These are phyloP conservation scores for Eleginops maclovinus DNA, from an alignment of 2,113 vertebrate species.

Conservation along the genomic window DNA sequence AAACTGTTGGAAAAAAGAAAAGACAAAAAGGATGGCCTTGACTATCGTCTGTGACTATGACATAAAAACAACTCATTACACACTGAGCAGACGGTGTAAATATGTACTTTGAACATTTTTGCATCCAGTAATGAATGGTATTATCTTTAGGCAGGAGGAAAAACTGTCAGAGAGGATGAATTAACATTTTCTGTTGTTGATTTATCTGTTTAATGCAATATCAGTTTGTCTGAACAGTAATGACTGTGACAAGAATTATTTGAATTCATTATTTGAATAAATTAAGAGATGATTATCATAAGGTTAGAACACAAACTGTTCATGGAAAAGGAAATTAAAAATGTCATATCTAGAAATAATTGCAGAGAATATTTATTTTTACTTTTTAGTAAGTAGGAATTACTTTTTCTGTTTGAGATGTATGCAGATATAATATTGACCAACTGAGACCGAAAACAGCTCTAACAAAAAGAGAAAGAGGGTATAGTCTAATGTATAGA, in stretches of 20 bases:
- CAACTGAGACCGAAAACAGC: background rate
- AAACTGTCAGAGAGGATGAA: constrained; percentile 27
- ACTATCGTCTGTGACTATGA: constrained; percentile 51
- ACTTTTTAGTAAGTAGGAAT: background rate
- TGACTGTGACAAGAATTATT: constrained; percentile 46
- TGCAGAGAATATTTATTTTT: constrained; percentile 42
- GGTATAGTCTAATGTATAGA: background rate
- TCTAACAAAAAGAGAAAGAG: background rate
- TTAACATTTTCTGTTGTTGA: constrained; percentile 64
- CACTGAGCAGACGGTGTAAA: constrained; percentile 39
- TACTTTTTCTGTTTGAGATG: no score
- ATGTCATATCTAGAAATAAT: constrained; percentile 46
- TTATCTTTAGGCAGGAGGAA: constrained; percentile 53
- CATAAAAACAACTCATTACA: constrained; percentile 58
- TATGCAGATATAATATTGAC: no score
- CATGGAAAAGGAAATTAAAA: constrained; percentile 52
- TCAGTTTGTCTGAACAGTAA: constrained; percentile 51
- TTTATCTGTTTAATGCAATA: constrained; percentile 58
- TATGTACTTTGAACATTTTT: constrained; percentile 10
- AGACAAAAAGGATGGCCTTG: background rate
- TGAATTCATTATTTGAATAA: constrained; percentile 67
- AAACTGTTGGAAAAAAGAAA: background rate
- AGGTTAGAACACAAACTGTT: constrained; percentile 57
- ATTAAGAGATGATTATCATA: constrained; percentile 62
- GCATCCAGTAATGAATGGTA: constrained; percentile 57